These are phyloP conservation scores for Sylvia atricapilla DNA, from an alignment of 2,113 vertebrate species.

Conservation along the genomic window DNA sequence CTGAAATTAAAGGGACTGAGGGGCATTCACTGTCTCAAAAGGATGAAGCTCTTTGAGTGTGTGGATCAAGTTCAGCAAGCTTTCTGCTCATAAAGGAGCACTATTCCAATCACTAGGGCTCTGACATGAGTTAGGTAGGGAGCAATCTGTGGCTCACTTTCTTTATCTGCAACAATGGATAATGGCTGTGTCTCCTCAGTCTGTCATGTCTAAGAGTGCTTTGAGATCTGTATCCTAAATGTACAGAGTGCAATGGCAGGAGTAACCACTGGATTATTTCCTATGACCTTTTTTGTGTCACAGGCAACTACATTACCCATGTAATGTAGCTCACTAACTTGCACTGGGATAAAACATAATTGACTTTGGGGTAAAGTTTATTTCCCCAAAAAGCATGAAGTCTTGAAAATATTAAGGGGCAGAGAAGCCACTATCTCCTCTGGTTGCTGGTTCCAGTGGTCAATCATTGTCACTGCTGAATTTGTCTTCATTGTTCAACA, in stretches of 20 bases:
- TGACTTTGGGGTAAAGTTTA: background rate
- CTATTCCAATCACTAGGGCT: background rate
- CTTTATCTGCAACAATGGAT: background rate
- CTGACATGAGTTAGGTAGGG: background rate
- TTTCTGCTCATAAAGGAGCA: background rate
- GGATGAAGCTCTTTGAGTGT: background rate
- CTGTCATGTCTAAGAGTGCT: background rate
- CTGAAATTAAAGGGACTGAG: background rate
- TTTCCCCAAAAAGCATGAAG: background rate
- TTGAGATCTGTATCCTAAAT: slow-evolving; percentile 1
- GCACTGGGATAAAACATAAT: background rate
- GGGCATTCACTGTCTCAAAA: background rate
- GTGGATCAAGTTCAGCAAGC: background rate
- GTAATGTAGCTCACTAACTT: background rate
- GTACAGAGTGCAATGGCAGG: background rate
- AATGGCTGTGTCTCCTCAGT: background rate
- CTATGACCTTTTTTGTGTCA: background rate
- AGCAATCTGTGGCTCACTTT: background rate
- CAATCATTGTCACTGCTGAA: background rate
- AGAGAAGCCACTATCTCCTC: background rate
- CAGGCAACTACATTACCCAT: background rate
- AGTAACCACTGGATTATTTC: background rate
- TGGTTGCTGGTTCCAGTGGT: background rate
- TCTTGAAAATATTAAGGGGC: background rate
- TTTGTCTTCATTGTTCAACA: background rate